A percentile compares a stretch with the other conserved stretches of the same genome.
phyloP scores from a whole-genome alignment of 2,113 vertebrate genomes.

The Gasterosteus aculeatus region DNA sequence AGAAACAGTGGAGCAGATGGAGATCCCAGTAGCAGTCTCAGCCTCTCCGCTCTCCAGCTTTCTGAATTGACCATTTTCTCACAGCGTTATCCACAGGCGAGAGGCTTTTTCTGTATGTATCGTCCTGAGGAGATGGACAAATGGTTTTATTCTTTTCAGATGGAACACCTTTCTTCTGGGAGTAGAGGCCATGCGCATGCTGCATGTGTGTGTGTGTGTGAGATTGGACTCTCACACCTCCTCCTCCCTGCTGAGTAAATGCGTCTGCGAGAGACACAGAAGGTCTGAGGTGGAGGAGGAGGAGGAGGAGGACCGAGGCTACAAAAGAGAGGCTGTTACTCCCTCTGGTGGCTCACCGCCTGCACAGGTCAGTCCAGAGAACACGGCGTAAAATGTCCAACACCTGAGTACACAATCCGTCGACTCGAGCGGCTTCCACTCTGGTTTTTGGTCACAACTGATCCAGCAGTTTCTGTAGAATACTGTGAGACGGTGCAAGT shows the following conservation, averaged over 20 bases:
- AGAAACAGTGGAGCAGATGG: background rate
- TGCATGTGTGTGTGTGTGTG: background rate
- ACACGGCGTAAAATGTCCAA: background rate
- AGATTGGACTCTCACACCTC: background rate
- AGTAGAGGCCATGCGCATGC: background rate
- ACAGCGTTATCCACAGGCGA: conserved; percentile 46
- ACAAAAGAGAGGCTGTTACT: conserved; percentile 32
- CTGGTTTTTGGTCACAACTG: background rate
- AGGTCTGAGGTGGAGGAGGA: background rate
- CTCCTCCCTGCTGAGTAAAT: background rate
- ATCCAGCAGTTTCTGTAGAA: background rate
- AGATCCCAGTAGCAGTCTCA: conserved; percentile 9
- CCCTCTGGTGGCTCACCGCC: conserved; percentile 56
- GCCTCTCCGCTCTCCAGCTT: conserved; percentile 16
- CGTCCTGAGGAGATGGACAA: conserved; percentile 22
- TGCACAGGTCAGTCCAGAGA: background rate
- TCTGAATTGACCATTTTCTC: conserved; percentile 60
- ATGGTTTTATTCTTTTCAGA: conserved; percentile 7
- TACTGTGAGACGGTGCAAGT: background rate
- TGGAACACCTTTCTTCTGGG: background rate
- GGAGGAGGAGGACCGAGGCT: background rate
- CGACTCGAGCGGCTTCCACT: background rate
- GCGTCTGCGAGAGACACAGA: background rate
- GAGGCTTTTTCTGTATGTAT: conserved; percentile 23
- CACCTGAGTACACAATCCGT: background rate